These are phyloP conservation scores for Brachylomia viminalis DNA, from an alignment of 2,888 invertebrate genomes.

Conservation along the genomic window DNA sequence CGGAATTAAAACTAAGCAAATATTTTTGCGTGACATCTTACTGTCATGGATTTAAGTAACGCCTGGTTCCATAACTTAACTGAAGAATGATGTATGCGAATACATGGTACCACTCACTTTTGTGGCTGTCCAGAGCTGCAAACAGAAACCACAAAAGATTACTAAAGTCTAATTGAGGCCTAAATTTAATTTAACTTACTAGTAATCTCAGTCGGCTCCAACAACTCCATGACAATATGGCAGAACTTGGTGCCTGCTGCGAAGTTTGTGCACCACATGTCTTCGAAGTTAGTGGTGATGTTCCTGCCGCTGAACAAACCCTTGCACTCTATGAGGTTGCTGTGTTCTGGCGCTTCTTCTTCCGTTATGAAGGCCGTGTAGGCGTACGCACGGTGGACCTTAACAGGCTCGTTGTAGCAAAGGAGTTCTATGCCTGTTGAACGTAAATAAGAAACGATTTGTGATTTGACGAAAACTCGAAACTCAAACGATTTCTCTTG, in stretches of 20 bases:
- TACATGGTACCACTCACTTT: no score
- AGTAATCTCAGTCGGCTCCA: conserved; percentile 81
- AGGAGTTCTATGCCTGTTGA: conserved; percentile 88
- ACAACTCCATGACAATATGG: conserved; percentile 83
- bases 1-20: no score
- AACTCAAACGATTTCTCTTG: not conserved
- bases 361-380: conserved; percentile 78
- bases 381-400: conserved; percentile 80
- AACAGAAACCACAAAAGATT: not conserved
- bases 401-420: conserved; percentile 76
- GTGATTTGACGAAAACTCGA: not conserved
- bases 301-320: conserved; percentile 93
- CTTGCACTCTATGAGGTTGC: conserved; percentile 80
- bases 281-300: conserved; percentile 91
- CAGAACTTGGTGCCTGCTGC: conserved; percentile 79
- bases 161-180: not conserved
- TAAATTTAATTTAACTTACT: conserved; percentile 72
- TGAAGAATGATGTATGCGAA: no score
- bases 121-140: not conserved
- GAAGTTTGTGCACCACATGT: conserved; percentile 92
- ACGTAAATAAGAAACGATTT: not conserved
- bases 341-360: conserved; percentile 70
- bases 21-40: no score
- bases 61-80: no score
- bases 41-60: no score